A percentile compares a stretch with the other conserved stretches of the same genome.
These are phyloP conservation scores for Pollachius pollachius DNA, from an alignment of 2,113 vertebrate genomes.

Conservation along the genomic window DNA sequence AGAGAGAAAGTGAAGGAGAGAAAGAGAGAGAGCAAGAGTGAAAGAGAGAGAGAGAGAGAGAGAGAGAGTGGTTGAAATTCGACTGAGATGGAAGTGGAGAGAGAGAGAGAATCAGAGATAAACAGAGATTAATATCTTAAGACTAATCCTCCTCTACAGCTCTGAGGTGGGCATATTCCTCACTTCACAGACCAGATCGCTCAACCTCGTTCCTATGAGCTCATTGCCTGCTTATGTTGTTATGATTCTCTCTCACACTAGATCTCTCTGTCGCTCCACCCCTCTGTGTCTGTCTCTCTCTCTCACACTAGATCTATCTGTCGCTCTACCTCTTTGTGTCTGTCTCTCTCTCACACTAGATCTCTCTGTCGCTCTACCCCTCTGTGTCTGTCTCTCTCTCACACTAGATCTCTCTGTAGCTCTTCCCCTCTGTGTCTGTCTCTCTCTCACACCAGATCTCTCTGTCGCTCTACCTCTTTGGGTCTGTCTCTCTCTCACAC, in stretches of 20 bases:
- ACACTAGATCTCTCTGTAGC: constrained; percentile 32
- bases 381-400: neutral
- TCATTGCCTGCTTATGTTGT: neutral
- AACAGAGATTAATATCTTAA: constrained; percentile 30
- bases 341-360: too few species aligned
- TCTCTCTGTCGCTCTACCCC: neutral
- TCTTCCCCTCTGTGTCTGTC: neutral
- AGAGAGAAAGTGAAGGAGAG: neutral
- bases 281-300: neutral
- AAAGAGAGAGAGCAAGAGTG: neutral
- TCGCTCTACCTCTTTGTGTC: neutral
- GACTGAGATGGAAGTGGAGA: neutral
- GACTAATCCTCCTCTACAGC: constrained; percentile 48
- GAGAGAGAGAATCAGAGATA: constrained; percentile 7
- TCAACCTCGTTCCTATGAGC: too few species aligned
- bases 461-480: neutral
- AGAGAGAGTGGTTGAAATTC: constrained; percentile 23
- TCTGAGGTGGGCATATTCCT: constrained; percentile 36
- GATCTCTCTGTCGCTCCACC: neutral
- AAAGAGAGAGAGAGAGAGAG: constrained; percentile 4
- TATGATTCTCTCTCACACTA: neutral
- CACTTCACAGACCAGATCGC: constrained; percentile 38
- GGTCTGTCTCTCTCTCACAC: constrained; percentile 8
- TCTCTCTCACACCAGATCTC: neutral
- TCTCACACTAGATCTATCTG: constrained; percentile 33